These are phyloP conservation scores for Micronisus gabar DNA, from an alignment of 2,113 vertebrate species.

Conservation along the genomic window DNA sequence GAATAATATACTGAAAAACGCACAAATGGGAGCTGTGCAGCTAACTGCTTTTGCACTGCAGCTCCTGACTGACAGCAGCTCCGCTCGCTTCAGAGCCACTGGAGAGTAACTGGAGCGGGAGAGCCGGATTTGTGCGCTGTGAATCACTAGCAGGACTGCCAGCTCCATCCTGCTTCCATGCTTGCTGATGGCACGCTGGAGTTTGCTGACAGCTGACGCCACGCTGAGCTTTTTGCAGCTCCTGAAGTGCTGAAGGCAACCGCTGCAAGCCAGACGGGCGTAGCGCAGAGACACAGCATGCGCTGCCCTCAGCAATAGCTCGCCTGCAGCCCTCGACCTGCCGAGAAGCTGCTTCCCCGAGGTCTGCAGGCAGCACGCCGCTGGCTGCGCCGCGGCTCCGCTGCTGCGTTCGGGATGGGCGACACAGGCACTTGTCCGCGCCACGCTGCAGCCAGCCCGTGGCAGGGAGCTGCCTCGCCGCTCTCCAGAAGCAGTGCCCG, in stretches of 20 bases:
- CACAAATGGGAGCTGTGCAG: background rate
- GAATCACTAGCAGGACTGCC: background rate
- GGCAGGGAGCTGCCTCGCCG: background rate
- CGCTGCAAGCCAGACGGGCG: rapidly evolving
- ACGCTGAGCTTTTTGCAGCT: background rate
- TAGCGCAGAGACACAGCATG: background rate
- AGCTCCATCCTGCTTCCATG: background rate
- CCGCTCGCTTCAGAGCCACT: background rate
- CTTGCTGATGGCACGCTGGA: background rate
- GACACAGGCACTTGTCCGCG: background rate
- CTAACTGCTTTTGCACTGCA: background rate
- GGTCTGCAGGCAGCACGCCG: background rate
- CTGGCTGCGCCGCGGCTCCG: background rate
- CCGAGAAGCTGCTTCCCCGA: rapidly evolving
- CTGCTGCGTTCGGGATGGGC: background rate
- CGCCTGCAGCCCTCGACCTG: background rate
- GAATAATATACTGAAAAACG: background rate
- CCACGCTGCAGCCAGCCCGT: rapidly evolving
- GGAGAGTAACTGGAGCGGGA: rapidly evolving
- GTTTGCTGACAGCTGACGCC: background rate
- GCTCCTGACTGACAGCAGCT: background rate
- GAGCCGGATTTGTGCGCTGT: background rate
- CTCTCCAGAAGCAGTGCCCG: background rate
- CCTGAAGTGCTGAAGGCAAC: background rate
- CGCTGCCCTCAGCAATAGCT: background rate